Evolutionary conservation across 1,140 invertebrate genomes (phyloP).

Genomic region (Heliconius melpomene): DNA sequence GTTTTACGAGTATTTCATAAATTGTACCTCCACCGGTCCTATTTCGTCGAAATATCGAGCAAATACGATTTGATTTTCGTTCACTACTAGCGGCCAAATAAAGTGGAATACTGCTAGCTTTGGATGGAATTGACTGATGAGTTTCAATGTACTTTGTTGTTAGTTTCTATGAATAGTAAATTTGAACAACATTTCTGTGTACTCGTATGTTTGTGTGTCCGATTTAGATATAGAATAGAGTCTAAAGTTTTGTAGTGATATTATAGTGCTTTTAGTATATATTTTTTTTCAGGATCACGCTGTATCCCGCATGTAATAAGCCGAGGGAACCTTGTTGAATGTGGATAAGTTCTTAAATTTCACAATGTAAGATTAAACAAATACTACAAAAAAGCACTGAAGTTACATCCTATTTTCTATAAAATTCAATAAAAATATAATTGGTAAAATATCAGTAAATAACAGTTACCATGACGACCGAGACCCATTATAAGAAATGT

Average conservation of each 20-base stretch:
- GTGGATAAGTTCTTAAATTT: too few species aligned
- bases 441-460: neutral
- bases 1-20: conserved; percentile 2
- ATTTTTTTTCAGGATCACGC: too few species aligned
- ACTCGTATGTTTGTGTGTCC: neutral
- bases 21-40: neutral
- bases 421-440: neutral
- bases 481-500: neutral
- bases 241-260: too few species aligned
- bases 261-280: too few species aligned
- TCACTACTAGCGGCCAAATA: conserved; percentile 8
- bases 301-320: too few species aligned
- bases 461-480: neutral
- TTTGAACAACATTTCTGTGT: neutral
- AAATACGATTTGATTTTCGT: conserved; percentile 14
- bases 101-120: conserved; percentile 8
- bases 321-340: too few species aligned
- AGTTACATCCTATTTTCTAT: neutral
- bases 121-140: conserved; percentile 10
- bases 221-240: too few species aligned
- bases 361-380: too few species aligned
- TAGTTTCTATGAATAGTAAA: conserved; percentile 13
- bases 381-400: too few species aligned
- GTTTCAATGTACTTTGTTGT: conserved; percentile 6
- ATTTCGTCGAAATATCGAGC: conserved; percentile 13